Base-by-base conservation (phyloP, 2,888 invertebrate genomes). In the Omphaloscelis lunosa region DNA sequence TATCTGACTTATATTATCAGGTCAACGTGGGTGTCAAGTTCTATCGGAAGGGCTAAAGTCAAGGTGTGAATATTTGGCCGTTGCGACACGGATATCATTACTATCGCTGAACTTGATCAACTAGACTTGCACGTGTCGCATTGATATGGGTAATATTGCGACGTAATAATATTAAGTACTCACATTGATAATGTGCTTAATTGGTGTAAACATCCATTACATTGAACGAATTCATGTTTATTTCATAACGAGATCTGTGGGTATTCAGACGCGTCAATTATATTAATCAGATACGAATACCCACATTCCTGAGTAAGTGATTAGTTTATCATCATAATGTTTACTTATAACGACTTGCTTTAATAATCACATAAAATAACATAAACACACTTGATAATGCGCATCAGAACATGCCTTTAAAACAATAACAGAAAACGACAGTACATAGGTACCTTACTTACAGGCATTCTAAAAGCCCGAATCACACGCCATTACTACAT, bases 291-390 rank as follows among this genome's bases (percentile, higher is more conserved):
- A n/a, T 34, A 53, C 51, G 48, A 51, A 7, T 34, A 66, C 15
- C 61, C 29, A 73, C 81, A 82, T 83, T 83, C 69, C 74, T 66
- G n/a, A 73, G 17, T 67, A 79, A 67, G 62, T 34, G n/a, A 45
- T 34, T 34, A 29, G 51, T 29, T 45, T 53, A 66, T 45, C 15
- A 53, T 39, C 29, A 76, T 23, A 27, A 34, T 61, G 53, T 79
- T 45, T 56, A 72, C 4, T 48, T 48, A 17, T 48, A 20, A 8
- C 51, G 20, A 8, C 51, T 51, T 8, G 9, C 51, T 51, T 7
- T 51, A 48, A 51, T 20, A 7, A 51, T 51, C 20, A 20, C 20
- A 6, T 48, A 45, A 48, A 48, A 2, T 17, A 17, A 17, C 6
- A 48, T 48, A 48, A 48, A 45, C 15, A 45, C 45, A 45, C 45